Evolutionary conservation across 2,113 vertebrate species (phyloP), one percentile per base, ranked within the genome.

Genomic region (Trichomycterus rosablanca): DNA sequence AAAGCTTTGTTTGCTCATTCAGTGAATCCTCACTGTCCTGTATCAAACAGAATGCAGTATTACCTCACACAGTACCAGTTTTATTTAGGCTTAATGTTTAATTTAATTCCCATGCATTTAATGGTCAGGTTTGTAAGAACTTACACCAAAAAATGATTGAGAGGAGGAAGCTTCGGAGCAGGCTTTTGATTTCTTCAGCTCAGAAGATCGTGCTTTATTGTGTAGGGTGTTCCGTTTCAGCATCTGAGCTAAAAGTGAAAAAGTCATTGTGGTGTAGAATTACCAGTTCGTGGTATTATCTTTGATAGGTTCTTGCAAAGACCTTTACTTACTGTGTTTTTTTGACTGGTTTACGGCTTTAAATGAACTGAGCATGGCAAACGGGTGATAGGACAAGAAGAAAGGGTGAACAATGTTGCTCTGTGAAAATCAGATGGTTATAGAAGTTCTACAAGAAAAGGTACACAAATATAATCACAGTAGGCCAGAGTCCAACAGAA

Each of bases 281-380:
- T 20, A 35, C 11, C 54, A 15, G 11, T n/a, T n/a, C n/a, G n/a
- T n/a, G n/a, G n/a, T n/a, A n/a, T n/a, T n/a, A n/a, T n/a, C n/a
- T n/a, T n/a, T n/a, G n/a, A n/a, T 55, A 7, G 22, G 55, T 37
- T 30, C 26, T 4, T 30, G 26, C 26, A 30, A 30, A 30, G 7
- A n/a, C n/a, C n/a, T 19, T 60, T 20, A 30, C 88, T 90, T 60
- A 91, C 89, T 87, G 73, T 87, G 84, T 46, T 85, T 89, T 78
- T 35, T 67, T 63, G 81, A 84, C 34, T 84, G 80, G 9, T 87
- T 77, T 37, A 86, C 84, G 2, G 88, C 91, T 62, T 87, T 84
- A 62, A 87, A 85, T 0, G 90, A 91, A 15, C 80, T 83, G 19
- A 95, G 73, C 89, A 92, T 91, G 48, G 91, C 91, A 57, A 86